Percentiles rank a stretch among this genome's conserved stretches.
These are phyloP conservation scores for Troilus luridus DNA, from an alignment of 2,888 invertebrate genomes.

Conservation along the genomic window DNA sequence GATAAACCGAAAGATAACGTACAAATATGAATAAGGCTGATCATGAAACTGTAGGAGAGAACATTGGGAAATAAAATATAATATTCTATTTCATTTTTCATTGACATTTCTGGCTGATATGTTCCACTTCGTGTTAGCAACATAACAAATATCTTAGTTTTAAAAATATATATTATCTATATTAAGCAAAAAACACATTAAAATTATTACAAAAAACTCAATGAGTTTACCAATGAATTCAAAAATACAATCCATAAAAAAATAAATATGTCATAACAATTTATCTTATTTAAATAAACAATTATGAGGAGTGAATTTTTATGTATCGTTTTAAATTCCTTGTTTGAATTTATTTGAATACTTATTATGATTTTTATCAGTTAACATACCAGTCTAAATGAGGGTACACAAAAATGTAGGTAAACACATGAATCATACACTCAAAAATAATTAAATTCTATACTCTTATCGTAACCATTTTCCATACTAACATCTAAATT, in stretches of 20 bases:
- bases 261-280: constrained; percentile 4
- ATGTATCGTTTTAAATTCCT: neutral
- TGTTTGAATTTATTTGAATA: neutral
- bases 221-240: neutral
- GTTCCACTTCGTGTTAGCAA: constrained; percentile 8
- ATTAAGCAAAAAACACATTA: constrained; percentile 15
- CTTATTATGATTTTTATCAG: neutral
- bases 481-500: constrained; percentile 46
- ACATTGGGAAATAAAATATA: neutral
- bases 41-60: neutral
- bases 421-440: constrained; percentile 31
- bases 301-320: neutral
- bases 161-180: constrained; percentile 14
- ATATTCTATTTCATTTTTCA: constrained; percentile 21
- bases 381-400: neutral
- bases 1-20: neutral
- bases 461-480: constrained; percentile 55
- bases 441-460: constrained; percentile 57
- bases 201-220: constrained; percentile 3
- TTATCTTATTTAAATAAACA: no score
- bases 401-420: neutral
- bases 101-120: constrained; percentile 40
- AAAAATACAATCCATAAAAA: constrained; percentile 44
- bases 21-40: neutral
- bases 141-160: neutral